A percentile compares a stretch with the other conserved stretches of the same genome.
Conservation (phyloP, 2,113 vertebrate species). For the Coreoperca whiteheadi region DNA sequence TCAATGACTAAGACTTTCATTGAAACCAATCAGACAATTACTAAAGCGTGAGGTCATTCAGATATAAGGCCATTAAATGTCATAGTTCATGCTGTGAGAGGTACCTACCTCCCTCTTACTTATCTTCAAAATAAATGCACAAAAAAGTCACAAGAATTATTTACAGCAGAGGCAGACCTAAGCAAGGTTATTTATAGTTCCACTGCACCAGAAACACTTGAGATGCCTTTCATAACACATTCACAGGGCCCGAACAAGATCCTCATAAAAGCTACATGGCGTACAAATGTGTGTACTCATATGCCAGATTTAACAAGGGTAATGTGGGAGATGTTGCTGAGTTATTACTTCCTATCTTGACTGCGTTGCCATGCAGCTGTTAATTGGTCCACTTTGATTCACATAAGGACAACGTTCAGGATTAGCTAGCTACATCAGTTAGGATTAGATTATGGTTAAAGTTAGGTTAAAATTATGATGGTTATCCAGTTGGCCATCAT, state of each 20-base stretch:
- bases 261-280: constrained; percentile 51
- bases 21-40: constrained; percentile 75
- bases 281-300: constrained; percentile 8
- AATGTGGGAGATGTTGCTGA: constrained; percentile 17
- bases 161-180: constrained; percentile 82
- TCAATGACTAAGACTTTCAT: constrained; percentile 71
- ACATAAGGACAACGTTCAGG: not conserved
- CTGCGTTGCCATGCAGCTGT: constrained; percentile 9
- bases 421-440: constrained; percentile 7
- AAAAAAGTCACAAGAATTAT: constrained; percentile 77
- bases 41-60: constrained; percentile 84
- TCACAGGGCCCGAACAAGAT: constrained; percentile 63
- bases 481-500: not conserved
- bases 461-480: not conserved
- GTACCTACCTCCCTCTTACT: constrained; percentile 76
- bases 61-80: constrained; percentile 87
- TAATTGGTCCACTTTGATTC: constrained; percentile 8
- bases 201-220: constrained; percentile 63
- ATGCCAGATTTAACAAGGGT: constrained; percentile 34
- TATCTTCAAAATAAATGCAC: constrained; percentile 62
- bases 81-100: constrained; percentile 93
- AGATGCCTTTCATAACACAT: constrained; percentile 69
- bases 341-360: constrained; percentile 8
- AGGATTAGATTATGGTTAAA: not conserved
- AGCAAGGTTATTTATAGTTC: constrained; percentile 76